Percentiles rank a stretch among this genome's conserved stretches.
Conservation (phyloP, 30 jellyfish, hydroid and myxozoan species). For the Haliclystus octoradiatus region DNA sequence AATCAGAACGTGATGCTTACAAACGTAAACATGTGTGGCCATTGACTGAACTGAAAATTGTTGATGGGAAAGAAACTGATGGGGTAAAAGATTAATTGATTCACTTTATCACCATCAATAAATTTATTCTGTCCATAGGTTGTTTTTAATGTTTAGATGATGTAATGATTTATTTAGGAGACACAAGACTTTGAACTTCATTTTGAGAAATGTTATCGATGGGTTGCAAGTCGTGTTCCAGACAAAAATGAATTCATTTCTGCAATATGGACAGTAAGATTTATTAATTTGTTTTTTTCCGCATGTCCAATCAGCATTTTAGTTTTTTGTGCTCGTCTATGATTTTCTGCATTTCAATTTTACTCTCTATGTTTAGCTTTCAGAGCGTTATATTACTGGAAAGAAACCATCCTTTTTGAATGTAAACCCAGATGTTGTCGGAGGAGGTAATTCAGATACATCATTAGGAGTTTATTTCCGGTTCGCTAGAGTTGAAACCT, state of each 20-base stretch:
- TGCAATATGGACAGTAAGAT: slow-evolving; percentile 64
- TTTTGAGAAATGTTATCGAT: slow-evolving; percentile 82
- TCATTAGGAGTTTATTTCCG: too few species aligned
- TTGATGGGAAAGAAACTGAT: slow-evolving; percentile 78
- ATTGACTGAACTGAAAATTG: slow-evolving; percentile 68
- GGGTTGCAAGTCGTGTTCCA: slow-evolving; percentile 87
- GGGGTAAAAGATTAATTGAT: slow-evolving; percentile 27
- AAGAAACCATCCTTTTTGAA: slow-evolving; percentile 81
- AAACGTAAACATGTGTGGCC: slow-evolving; percentile 94
- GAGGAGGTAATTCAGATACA: slow-evolving; percentile 25
- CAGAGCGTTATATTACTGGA: slow-evolving; percentile 72
- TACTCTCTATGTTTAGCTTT: slow-evolving; percentile 35
- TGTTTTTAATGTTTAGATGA: not conserved
- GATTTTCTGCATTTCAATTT: not conserved
- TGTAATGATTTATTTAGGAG: slow-evolving; percentile 30
- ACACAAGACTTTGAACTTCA: slow-evolving; percentile 77
- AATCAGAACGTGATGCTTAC: slow-evolving; percentile 87
- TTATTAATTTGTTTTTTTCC: not conserved
- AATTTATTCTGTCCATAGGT: not conserved
- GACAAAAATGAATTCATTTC: slow-evolving; percentile 88
- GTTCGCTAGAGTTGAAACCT: too few species aligned
- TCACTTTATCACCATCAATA: not conserved
- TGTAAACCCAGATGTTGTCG: slow-evolving; percentile 60
- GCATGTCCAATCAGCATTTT: not conserved
- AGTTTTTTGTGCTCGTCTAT: too few species aligned